These are phyloP conservation scores for Noctua janthe DNA, from an alignment of 2,888 invertebrate genomes.

Conservation along the genomic window DNA sequence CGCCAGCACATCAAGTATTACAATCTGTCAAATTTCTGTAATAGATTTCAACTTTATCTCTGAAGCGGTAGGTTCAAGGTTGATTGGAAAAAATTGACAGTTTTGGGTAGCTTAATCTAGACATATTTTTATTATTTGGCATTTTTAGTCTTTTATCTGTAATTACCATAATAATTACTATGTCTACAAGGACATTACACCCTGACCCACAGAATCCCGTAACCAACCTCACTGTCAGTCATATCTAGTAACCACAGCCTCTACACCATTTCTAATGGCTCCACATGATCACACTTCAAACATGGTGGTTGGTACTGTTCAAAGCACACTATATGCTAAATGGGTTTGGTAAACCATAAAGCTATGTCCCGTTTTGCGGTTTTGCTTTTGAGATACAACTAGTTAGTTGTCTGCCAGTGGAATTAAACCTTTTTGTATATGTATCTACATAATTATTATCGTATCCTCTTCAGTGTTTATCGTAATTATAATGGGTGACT, in stretches of 20 bases:
- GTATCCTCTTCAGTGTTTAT: background rate
- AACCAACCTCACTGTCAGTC: too few relatives aligned
- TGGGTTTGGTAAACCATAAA: slow-evolving; percentile 8
- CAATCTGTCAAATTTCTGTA: too few relatives aligned
- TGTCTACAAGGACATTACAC: background rate
- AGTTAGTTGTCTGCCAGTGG: background rate
- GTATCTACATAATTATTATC: background rate
- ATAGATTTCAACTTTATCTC: too few relatives aligned
- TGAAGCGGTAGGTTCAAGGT: too few relatives aligned
- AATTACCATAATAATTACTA: background rate
- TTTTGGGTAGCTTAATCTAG: too few relatives aligned
- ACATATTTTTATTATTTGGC: too few relatives aligned
- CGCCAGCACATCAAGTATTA: too few relatives aligned
- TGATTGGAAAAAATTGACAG: too few relatives aligned
- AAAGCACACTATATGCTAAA: slow-evolving; percentile 25
- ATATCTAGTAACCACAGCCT: background rate
- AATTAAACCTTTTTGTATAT: background rate
- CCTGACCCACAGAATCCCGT: background rate
- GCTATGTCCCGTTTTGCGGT: slow-evolving; percentile 37
- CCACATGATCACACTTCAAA: slow-evolving; percentile 23
- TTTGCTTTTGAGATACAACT: slow-evolving; percentile 2
- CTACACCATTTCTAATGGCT: background rate
- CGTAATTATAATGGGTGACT: background rate
- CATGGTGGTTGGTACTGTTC: background rate
- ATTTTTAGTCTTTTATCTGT: background rate